phyloP scores from a whole-genome alignment of 2,113 vertebrate species.

The Macquaria ambigua region DNA sequence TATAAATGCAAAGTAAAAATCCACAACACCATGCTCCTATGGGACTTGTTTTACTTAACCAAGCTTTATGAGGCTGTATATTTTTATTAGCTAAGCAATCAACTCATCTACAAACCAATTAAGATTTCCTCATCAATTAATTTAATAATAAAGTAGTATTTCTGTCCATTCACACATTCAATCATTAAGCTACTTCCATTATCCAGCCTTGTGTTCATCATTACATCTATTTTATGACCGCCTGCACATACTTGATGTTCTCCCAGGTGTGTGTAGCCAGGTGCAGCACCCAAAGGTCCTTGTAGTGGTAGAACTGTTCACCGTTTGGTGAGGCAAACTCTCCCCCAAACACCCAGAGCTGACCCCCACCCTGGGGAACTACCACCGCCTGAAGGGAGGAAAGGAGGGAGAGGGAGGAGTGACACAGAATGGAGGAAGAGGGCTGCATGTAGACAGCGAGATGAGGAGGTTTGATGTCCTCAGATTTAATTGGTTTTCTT shows the following conservation, averaged over 20 bases:
- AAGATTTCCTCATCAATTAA: not conserved
- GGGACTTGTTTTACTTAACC: not conserved
- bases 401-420: not conserved
- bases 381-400: constrained; percentile 86
- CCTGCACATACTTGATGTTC: constrained; percentile 90
- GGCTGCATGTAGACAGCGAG: not conserved
- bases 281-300: constrained; percentile 98
- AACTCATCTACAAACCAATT: no score
- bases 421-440: not conserved
- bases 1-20: not conserved
- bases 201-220: not conserved
- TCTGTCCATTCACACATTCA: not conserved
- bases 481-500: constrained; percentile 15
- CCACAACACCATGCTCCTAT: not conserved
- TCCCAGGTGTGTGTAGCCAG: constrained; percentile 93
- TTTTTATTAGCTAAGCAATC: no score
- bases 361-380: constrained; percentile 91
- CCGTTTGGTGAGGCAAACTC: constrained; percentile 95
- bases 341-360: constrained; percentile 98
- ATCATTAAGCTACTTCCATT: not conserved
- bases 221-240: not conserved
- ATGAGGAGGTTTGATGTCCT: constrained; percentile 25
- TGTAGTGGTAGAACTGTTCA: constrained; percentile 98
- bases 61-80: not conserved
- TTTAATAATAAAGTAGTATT: not conserved